Base-by-base conservation (phyloP, 2,113 vertebrate species). In the Oceanites oceanicus region DNA sequence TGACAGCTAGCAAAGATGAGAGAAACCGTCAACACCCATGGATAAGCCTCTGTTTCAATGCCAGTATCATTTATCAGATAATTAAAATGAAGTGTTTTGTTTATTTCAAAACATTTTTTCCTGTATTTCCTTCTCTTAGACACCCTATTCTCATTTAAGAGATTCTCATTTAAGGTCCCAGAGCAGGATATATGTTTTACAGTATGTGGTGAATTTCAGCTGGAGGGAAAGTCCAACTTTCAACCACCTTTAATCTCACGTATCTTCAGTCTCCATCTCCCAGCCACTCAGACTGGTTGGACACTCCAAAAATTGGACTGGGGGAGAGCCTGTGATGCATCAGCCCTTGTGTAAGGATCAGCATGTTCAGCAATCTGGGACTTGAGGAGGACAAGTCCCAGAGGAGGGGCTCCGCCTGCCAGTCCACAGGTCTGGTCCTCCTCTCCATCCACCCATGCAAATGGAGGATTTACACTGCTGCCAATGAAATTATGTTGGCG, bases 261-360 rank as follows among this genome's bases (percentile, higher is more conserved):
- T 62, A 4, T 34, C 15, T 53, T 88, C 72, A 91, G 5, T 32
- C 12, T 77, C 32, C 7, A 22, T 61, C 71, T 9, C 27, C 9
- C 14, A 75, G 23, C 6, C 22, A 10, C 23, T 80, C 0, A 0
- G 63, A 73, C 23, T 58, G 26, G 40, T 2, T 38, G 17, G 11
- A 12, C 9, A 11, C 5, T 34, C 45, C 13, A 88, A 59, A 80
- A 80, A 38, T 1, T 21, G 15, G 20, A 14, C 13, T n/a, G 16
- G 7, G 4, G 38, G 8, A 80, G n/a, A 62, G 3, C 3, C 38
- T 82, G 26, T 1, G 1, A 38, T 23, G 10, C 11, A 50, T 71
- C 45, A 63, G 4, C 19, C 32, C 20, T 63, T 71, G 38, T 36
- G 10, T 42, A 74, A 73, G 42, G 61, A 75, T 62, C 80, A 67